Evolutionary conservation across 2,888 invertebrate species (phyloP).

Genomic region (Dynastes grantii): DNA sequence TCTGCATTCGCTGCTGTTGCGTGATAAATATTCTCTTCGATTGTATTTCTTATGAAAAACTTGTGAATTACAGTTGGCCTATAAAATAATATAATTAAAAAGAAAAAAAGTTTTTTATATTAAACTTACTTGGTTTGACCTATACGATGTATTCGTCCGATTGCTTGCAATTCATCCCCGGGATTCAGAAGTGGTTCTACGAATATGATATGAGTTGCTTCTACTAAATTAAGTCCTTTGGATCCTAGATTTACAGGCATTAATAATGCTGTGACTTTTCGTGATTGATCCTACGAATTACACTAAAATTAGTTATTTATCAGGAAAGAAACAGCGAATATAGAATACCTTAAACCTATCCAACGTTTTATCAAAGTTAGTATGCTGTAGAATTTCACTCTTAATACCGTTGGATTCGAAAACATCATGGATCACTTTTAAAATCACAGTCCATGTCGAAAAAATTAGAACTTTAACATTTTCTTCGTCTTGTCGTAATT

Average conservation of each 20-base stretch:
- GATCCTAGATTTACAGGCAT: conserved; percentile 80
- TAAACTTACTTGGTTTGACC: conserved; percentile 79
- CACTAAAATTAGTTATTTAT: not conserved
- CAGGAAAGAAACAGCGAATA: not conserved
- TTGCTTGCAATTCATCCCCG: conserved; percentile 83
- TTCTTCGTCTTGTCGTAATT: conserved; percentile 73
- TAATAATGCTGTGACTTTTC: conserved; percentile 75
- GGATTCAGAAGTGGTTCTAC: conserved; percentile 84
- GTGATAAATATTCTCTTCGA: conserved; percentile 79
- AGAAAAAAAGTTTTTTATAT: conserved; percentile 22
- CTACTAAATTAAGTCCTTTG: conserved; percentile 85
- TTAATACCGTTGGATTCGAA: conserved; percentile 73
- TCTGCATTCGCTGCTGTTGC: conserved; percentile 69
- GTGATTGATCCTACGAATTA: conserved; percentile 41
- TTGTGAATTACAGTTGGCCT: conserved; percentile 81
- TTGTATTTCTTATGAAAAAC: conserved; percentile 79
- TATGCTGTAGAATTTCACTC: conserved; percentile 58
- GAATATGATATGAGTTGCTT: conserved; percentile 84
- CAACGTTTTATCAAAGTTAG: conserved; percentile 64
- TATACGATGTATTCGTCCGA: conserved; percentile 85
- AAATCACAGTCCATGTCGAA: conserved; percentile 75
- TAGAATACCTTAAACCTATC: conserved; percentile 73
- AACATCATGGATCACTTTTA: conserved; percentile 73
- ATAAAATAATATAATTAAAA: conserved; percentile 10
- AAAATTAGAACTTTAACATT: conserved; percentile 82